These are phyloP conservation scores for Lucilia cuprina DNA, from an alignment of 1,140 invertebrate genomes.

Conservation along the genomic window DNA sequence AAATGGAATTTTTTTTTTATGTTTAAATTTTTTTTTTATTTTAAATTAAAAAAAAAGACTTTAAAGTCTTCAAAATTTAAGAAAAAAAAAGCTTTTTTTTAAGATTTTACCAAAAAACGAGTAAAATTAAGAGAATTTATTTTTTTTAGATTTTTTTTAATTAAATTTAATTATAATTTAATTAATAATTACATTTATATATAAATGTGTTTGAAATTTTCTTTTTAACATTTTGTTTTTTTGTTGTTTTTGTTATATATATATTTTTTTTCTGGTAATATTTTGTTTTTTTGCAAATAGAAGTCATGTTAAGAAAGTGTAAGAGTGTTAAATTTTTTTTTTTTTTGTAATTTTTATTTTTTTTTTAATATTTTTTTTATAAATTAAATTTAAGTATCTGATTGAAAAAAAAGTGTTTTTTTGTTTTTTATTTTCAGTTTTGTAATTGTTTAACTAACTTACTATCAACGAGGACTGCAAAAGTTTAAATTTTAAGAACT, in stretches of 20 bases:
- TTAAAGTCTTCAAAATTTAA: too few relatives aligned
- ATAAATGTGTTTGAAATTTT: too few relatives aligned
- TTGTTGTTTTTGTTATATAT: background rate
- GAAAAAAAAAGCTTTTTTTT: too few relatives aligned
- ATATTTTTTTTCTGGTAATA: background rate
- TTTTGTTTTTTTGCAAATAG: background rate
- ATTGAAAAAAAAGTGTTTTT: slow-evolving; percentile 19
- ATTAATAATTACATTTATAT: too few relatives aligned
- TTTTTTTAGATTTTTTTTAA: too few relatives aligned
- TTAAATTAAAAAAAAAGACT: too few relatives aligned
- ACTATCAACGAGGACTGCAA: slow-evolving; percentile 32
- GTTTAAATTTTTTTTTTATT: too few relatives aligned
- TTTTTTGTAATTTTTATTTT: slow-evolving; percentile 14
- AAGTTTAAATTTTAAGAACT: background rate
- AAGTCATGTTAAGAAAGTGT: slow-evolving; percentile 9
- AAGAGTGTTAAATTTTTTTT: slow-evolving; percentile 22
- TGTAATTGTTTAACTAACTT: slow-evolving; percentile 23
- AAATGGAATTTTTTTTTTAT: too few relatives aligned
- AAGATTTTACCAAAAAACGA: too few relatives aligned
- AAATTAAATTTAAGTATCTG: slow-evolving; percentile 33
- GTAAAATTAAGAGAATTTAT: too few relatives aligned
- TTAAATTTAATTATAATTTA: too few relatives aligned
- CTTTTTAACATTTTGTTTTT: too few relatives aligned
- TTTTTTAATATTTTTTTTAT: background rate
- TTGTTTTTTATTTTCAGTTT: background rate